Evolutionary conservation across 2,113 vertebrate species (phyloP), one percentile per base, ranked within the genome.

Genomic region (Ochotona curzoniae): DNA sequence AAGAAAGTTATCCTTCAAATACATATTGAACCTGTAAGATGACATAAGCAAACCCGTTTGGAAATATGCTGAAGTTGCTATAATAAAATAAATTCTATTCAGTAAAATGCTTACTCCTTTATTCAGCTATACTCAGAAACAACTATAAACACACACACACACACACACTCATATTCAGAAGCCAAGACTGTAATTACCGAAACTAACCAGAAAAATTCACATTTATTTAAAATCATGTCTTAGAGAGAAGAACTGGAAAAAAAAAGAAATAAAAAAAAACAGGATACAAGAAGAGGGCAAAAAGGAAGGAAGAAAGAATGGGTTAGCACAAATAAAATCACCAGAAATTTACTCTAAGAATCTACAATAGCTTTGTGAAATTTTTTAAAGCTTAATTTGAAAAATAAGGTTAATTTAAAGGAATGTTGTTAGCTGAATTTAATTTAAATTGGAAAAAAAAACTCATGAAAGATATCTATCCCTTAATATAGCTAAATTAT

Each of bases 1-100:
- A 63, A 49, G 76, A 91, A 8, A 17, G 11, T 92, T 93, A 60
- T 96, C 96, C 87, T 93, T 97, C 83, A 92, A 83, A 82, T 89
- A 47, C 51, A 87, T 91, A 89, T 54, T 81, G 87, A 94, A 93
- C 84, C 96, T 94, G 96, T 83, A 96, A 93, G 87, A 94, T 64
- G 88, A 66, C 93, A 87, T 80, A 96, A 97, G 93, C 71, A 96
- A 88, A 86, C 38, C 44, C 61, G 91, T 95, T 91, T 94, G 86
- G 14, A 94, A 61, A 79, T 71, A 94, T 95, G 95, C 87, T 90
- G 93, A 90, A 94, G 76, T 70, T 9, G n/a, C 44, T 67, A 35
- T 25, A 44, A 74, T 64, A n/a, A 96, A 57, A 35, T 69, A 49
- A 87, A 78, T 23, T 26, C 23, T 11, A 1, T 47, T 78, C 18